phyloP scores from a whole-genome alignment of 2,888 invertebrate genomes.

The Aquatica leii region DNA sequence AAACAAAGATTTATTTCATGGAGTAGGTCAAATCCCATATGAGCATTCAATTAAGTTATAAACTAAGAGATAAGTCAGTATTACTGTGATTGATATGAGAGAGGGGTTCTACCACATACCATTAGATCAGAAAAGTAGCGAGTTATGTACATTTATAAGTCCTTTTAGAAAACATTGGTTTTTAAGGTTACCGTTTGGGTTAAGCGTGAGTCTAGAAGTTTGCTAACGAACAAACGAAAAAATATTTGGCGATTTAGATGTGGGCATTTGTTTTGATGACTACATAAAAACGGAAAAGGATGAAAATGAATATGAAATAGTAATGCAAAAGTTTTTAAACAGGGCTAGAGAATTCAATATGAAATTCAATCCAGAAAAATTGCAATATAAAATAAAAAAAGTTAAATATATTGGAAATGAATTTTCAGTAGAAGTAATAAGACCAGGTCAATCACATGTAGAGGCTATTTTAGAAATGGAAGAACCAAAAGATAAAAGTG shows the following conservation, averaged over 20 bases:
- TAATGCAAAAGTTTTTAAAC: neutral
- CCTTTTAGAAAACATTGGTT: neutral
- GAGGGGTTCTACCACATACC: neutral
- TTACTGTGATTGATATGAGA: neutral
- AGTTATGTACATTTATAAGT: neutral
- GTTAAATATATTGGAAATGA: no score
- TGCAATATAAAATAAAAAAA: no score
- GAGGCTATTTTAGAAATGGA: no score
- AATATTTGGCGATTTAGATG: neutral
- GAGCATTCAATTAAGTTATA: no score
- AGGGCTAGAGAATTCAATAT: no score
- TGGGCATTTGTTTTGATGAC: constrained; percentile 2
- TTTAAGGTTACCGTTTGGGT: neutral
- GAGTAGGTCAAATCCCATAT: no score
- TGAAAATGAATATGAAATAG: constrained; percentile 2
- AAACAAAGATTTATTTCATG: no score
- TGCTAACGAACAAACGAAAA: neutral
- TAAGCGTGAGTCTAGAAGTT: neutral
- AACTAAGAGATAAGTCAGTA: neutral
- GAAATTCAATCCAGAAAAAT: no score
- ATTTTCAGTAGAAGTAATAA: no score
- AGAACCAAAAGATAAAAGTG: no score
- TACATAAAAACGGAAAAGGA: neutral
- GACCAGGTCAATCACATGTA: no score
- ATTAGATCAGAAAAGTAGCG: neutral